phyloP scores from a whole-genome alignment of 1,140 invertebrate genomes.

The Theocolax elegans region DNA sequence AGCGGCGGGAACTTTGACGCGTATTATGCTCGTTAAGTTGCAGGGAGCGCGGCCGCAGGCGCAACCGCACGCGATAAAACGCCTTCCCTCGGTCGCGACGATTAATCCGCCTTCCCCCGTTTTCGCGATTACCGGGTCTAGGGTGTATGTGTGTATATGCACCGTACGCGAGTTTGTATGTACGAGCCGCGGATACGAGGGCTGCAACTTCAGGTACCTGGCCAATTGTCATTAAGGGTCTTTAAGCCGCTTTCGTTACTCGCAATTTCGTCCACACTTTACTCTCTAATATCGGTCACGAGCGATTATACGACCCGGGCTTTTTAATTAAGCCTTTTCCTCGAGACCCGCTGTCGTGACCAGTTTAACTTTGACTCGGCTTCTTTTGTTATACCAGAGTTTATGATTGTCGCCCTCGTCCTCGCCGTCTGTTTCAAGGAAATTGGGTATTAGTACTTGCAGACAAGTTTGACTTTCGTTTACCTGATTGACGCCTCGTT shows the following conservation, averaged over 20 bases:
- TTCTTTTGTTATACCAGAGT: not conserved
- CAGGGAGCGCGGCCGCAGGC: conserved; percentile 23
- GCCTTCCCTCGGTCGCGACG: conserved; percentile 21
- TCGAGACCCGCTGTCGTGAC: not conserved
- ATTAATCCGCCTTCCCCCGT: conserved; percentile 30
- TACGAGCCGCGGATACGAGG: too few relatives aligned
- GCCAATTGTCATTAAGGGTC: conserved; percentile 30
- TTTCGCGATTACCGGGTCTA: not conserved
- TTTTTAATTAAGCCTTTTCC: conserved; percentile 24
- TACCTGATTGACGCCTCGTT: too few relatives aligned
- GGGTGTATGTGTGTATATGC: not conserved
- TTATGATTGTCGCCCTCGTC: conserved; percentile 2
- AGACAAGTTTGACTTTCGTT: too few relatives aligned
- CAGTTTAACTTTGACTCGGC: not conserved
- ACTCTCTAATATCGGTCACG: not conserved
- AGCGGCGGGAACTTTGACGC: conserved; percentile 51
- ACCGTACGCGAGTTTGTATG: not conserved
- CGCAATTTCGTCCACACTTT: not conserved
- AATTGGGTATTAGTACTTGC: not conserved
- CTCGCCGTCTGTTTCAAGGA: not conserved
- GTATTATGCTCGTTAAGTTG: conserved; percentile 58
- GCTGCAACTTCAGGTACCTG: not conserved
- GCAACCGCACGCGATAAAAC: conserved; percentile 27
- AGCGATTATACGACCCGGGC: conserved; percentile 2
- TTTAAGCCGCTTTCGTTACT: conserved; percentile 13